Evolutionary conservation across 2,888 invertebrate genomes (phyloP).

Genomic region (Cephalotes varians): DNA sequence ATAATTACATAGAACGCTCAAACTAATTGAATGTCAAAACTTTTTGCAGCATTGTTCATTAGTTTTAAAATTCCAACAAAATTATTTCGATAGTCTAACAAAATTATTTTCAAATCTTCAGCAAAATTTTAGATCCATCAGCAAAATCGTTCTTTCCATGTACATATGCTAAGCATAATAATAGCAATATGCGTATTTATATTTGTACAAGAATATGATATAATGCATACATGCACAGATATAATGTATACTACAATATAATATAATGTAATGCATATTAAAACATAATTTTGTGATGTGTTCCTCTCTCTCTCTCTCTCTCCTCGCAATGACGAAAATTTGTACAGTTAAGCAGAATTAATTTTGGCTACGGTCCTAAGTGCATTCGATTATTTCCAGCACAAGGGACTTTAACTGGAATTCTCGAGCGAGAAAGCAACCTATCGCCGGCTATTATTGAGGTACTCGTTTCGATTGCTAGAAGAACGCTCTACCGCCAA

Average conservation of each 20-base stretch:
- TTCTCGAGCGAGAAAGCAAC: slow-evolving; percentile 18
- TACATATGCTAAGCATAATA: background rate
- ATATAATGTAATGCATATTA: background rate
- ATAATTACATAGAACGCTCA: no score
- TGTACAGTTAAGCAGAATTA: background rate
- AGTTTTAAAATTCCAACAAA: no score
- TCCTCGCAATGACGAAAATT: background rate
- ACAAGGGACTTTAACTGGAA: background rate
- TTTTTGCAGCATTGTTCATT: no score
- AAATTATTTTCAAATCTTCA: no score
- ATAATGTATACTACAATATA: no score
- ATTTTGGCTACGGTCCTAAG: background rate
- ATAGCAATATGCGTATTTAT: background rate
- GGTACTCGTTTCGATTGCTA: slow-evolving; percentile 34
- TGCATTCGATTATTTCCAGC: background rate
- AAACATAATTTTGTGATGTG: background rate
- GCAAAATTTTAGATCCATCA: no score
- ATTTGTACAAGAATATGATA: background rate
- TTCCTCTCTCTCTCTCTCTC: background rate
- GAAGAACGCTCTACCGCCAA: background rate
- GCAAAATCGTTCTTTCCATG: no score
- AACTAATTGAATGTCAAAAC: no score
- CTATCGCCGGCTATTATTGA: slow-evolving; percentile 18
- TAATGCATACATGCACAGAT: no score
- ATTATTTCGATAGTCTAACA: no score